These are phyloP conservation scores for Forpus xanthops DNA, from an alignment of 2,797 vertebrate genomes.

Conservation along the genomic window DNA sequence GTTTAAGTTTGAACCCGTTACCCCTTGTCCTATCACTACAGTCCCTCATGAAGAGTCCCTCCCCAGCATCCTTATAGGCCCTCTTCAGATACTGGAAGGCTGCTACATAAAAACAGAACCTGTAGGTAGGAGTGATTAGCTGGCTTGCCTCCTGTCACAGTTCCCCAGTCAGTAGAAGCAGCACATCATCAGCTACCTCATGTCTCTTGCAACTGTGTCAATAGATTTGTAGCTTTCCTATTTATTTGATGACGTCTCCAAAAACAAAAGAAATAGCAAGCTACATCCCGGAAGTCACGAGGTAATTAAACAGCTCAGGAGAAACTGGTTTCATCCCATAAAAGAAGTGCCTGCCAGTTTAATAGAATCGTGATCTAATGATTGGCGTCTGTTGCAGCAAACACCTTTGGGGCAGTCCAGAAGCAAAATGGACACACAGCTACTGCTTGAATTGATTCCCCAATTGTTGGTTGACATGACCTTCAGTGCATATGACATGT, in stretches of 20 bases:
- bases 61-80: too few species aligned
- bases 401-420: not conserved
- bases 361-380: not conserved
- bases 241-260: not conserved
- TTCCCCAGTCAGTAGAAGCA: not conserved
- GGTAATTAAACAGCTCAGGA: not conserved
- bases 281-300: not conserved
- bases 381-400: not conserved
- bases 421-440: not conserved
- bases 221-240: not conserved
- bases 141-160: not conserved
- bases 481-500: not conserved
- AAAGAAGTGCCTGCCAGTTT: not conserved
- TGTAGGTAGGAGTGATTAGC: not conserved
- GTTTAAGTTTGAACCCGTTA: too few species aligned
- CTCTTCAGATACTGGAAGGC: too few species aligned
- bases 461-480: not conserved
- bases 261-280: not conserved
- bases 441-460: conserved; percentile 1
- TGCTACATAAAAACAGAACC: not conserved
- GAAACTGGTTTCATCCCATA: not conserved
- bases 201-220: not conserved
- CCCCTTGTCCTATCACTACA: too few species aligned
- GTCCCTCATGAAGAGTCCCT: too few species aligned
- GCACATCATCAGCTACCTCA: not conserved